A percentile compares a stretch with the other conserved stretches of the same genome.
These are phyloP conservation scores for Andrena praecox DNA, from an alignment of 2,888 invertebrate species.

Conservation along the genomic window DNA sequence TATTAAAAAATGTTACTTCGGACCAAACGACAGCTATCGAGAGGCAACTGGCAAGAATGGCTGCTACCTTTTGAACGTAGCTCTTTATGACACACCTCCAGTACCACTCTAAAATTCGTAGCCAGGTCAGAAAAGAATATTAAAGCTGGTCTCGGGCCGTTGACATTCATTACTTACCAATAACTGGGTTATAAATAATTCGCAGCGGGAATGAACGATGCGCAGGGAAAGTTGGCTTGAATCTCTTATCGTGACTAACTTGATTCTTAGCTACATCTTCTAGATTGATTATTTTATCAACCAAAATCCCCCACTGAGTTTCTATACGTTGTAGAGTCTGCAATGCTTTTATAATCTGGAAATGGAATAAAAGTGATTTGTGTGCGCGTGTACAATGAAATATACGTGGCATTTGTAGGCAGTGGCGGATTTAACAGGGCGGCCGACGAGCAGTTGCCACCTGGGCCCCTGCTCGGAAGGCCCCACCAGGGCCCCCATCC, in stretches of 20 bases:
- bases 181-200: slow-evolving; percentile 88
- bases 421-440: too few relatives aligned
- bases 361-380: slow-evolving; percentile 37
- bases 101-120: slow-evolving; percentile 93
- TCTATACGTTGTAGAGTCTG: slow-evolving; percentile 97
- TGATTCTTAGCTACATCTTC: slow-evolving; percentile 95
- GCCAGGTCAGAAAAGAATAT: slow-evolving; percentile 17
- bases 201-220: slow-evolving; percentile 87
- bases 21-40: slow-evolving; percentile 99
- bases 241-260: slow-evolving; percentile 87
- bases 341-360: slow-evolving; percentile 93
- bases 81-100: slow-evolving; percentile 95
- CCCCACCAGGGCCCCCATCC: too few relatives aligned
- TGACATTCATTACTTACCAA: slow-evolving; percentile 85
- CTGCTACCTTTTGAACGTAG: slow-evolving; percentile 91
- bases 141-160: background rate
- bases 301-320: slow-evolving; percentile 96
- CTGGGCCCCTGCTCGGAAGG: too few relatives aligned
- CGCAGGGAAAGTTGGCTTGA: slow-evolving; percentile 90
- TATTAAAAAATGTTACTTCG: slow-evolving; percentile 98
- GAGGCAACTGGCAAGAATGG: slow-evolving; percentile 91
- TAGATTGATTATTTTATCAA: slow-evolving; percentile 92
- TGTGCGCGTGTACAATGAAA: background rate
- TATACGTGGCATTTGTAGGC: slow-evolving; percentile 9
- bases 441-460: too few relatives aligned